These are phyloP conservation scores for Idaea aversata DNA, from an alignment of 2,888 invertebrate species.

Conservation along the genomic window DNA sequence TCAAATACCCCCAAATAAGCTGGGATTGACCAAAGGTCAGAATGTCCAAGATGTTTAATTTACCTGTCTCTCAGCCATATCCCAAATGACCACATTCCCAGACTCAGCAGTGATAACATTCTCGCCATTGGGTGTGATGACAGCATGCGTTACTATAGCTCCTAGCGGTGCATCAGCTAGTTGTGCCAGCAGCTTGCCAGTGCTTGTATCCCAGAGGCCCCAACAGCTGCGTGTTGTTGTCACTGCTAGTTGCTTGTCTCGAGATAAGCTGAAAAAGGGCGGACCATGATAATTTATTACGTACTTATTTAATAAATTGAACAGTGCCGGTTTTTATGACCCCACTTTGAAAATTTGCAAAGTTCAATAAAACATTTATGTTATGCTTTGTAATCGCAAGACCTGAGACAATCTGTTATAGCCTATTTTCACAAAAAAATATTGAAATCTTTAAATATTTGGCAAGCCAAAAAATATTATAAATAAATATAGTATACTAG, in stretches of 20 bases:
- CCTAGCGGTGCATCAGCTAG: conserved; percentile 95
- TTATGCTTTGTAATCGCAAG: too few relatives aligned
- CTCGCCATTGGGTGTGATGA: conserved; percentile 91
- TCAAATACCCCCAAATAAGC: not conserved
- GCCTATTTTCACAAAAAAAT: too few relatives aligned
- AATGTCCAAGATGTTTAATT: not conserved
- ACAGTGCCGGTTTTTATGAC: too few relatives aligned
- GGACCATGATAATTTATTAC: too few relatives aligned
- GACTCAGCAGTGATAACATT: conserved; percentile 95
- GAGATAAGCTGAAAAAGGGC: conserved; percentile 81
- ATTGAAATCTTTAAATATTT: too few relatives aligned
- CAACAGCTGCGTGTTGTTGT: conserved; percentile 97
- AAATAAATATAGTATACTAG: too few relatives aligned
- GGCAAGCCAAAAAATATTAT: too few relatives aligned
- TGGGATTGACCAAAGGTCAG: not conserved
- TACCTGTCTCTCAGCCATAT: conserved; percentile 73
- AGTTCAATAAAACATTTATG: too few relatives aligned
- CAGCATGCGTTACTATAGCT: conserved; percentile 96
- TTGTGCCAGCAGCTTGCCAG: conserved; percentile 91
- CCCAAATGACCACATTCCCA: conserved; percentile 95
- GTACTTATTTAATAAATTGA: too few relatives aligned
- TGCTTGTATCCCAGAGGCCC: conserved; percentile 95
- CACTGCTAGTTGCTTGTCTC: conserved; percentile 89
- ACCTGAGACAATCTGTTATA: too few relatives aligned
- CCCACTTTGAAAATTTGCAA: too few relatives aligned